These are phyloP conservation scores for Oligia fasciuncula DNA, from an alignment of 2,888 invertebrate species.

Conservation along the genomic window DNA sequence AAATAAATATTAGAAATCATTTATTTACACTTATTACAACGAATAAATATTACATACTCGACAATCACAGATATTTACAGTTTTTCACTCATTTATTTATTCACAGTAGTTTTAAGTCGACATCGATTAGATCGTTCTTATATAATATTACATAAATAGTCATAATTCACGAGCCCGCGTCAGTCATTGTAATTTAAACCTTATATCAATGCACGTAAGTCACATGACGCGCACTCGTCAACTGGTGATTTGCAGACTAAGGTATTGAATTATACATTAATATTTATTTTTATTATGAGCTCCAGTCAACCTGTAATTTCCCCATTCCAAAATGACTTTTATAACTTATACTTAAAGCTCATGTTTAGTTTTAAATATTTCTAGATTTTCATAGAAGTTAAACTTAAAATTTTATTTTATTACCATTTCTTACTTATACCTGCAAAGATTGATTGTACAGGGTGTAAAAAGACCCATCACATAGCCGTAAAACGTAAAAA, in stretches of 20 bases:
- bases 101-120: slow-evolving; percentile 29
- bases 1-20: slow-evolving; percentile 59
- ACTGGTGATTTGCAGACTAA: not conserved
- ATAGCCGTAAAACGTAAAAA: no score
- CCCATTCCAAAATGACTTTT: slow-evolving; percentile 12
- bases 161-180: not conserved
- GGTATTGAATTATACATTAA: not conserved
- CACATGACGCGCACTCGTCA: not conserved
- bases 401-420: not conserved
- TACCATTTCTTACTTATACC: not conserved
- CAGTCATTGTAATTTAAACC: not conserved
- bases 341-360: not conserved
- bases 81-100: slow-evolving; percentile 24
- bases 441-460: slow-evolving; percentile 1
- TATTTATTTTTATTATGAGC: not conserved
- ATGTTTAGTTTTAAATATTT: slow-evolving; percentile 4
- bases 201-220: not conserved
- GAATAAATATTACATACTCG: slow-evolving; percentile 57
- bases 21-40: slow-evolving; percentile 73
- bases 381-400: slow-evolving; percentile 15
- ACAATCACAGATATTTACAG: slow-evolving; percentile 53
- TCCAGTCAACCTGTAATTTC: not conserved
- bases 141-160: not conserved
- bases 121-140: slow-evolving; percentile 43
- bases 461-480: no score